phyloP scores from a whole-genome alignment of 2,888 invertebrate genomes.

The Drosophila recens region DNA sequence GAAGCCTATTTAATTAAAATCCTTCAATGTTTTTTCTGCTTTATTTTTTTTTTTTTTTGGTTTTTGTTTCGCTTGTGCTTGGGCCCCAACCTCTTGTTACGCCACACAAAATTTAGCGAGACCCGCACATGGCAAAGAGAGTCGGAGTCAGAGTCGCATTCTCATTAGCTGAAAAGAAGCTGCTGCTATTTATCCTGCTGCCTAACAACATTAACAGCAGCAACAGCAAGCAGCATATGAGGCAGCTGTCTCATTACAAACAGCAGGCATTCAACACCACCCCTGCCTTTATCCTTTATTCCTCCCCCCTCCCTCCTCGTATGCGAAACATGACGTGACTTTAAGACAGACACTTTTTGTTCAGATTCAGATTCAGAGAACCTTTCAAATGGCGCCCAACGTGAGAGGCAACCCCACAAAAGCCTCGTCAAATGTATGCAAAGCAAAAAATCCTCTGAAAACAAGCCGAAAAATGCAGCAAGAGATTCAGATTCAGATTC shows the following conservation, averaged over 20 bases:
- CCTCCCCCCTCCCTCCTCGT: not conserved
- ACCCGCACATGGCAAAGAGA: conserved; percentile 21
- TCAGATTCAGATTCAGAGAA: conserved; percentile 43
- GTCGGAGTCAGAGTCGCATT: conserved; percentile 45
- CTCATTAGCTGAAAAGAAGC: conserved; percentile 79
- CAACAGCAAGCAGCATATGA: conserved; percentile 12
- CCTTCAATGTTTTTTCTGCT: conserved; percentile 67
- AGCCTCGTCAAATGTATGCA: conserved; percentile 64
- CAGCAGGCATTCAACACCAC: conserved; percentile 5
- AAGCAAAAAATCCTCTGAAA: conserved; percentile 50
- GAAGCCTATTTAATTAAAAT: conserved; percentile 78
- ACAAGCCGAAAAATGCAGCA: conserved; percentile 55
- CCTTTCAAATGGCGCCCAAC: conserved; percentile 61
- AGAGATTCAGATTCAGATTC: conserved; percentile 33
- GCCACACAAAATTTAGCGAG: conserved; percentile 49
- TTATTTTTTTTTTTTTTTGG: conserved; percentile 14
- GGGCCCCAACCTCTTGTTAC: conserved; percentile 43
- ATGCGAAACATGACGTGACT: conserved; percentile 66
- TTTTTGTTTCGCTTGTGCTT: conserved; percentile 25
- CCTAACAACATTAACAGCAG: conserved; percentile 74
- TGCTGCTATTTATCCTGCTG: conserved; percentile 56
- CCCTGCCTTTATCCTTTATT: not conserved
- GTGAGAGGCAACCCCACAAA: conserved; percentile 25
- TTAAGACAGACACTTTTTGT: conserved; percentile 72
- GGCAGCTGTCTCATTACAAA: conserved; percentile 73